Base-by-base conservation (phyloP, 2,888 invertebrate genomes). In the Volucella bombylans region DNA sequence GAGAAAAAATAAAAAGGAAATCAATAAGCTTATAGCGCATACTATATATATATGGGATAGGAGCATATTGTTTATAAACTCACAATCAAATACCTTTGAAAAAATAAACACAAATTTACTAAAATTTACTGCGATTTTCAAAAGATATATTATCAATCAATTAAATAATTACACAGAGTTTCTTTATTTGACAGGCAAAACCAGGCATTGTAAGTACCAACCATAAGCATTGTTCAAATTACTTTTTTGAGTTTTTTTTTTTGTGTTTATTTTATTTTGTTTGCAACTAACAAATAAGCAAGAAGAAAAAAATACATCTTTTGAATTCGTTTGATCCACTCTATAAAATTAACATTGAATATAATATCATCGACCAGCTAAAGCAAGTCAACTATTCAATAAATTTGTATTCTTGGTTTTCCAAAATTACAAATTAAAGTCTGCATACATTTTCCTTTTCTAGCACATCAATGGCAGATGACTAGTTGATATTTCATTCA, bases 191-290 rank as follows among this genome's bases (percentile, higher is more conserved):
- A 88, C 90, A 93, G 94, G 94, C 94, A 89, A 94, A 94, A 90
- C 93, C 93, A 87, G 93, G 92, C 90, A 93, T 93, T 92, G 94
- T 94, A 93, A 94, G 94, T 94, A 93, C 89, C 86, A 52, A 49
- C 69, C 57, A 79, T 52, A 65, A 31, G 39, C 72, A 61, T 74
- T 79, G 82, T 52, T 47, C 31, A 6, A 31, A 31, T 31, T 31
- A 31, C 55, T 15, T 54, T 71, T 59, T 79, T 61, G 39, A 45
- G 49, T 77, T 83, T 78, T 52, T 76, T 72, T 82, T 80, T 74
- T 71, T 72, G 69, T 83, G 67, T 67, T 67, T 11, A 14, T 41
- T 55, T 31, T 59, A 39, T 8, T 68, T 64, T 23, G 59, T 38
- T 78, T 59, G 52, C n/a, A 39, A 47, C 18, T 71, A 43, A 18